These are phyloP conservation scores for Syngnathus rostellatus DNA, from an alignment of 2,797 vertebrate genomes.

Conservation along the genomic window DNA sequence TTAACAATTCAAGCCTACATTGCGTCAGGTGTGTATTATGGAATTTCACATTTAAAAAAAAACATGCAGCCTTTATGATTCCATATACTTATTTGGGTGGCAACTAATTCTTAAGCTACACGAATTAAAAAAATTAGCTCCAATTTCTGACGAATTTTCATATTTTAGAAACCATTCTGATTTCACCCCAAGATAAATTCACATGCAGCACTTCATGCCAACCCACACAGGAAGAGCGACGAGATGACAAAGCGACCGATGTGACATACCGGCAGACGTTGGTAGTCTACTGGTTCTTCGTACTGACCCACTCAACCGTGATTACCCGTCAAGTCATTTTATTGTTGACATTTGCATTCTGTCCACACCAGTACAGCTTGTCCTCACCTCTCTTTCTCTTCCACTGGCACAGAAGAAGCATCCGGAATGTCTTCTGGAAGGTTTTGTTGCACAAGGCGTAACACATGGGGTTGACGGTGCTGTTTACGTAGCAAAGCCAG, in stretches of 20 bases:
- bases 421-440: conserved; percentile 96
- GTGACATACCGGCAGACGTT: too few relatives aligned
- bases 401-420: conserved; percentile 93
- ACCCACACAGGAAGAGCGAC: conserved; percentile 18
- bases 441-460: conserved; percentile 99
- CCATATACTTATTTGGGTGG: not conserved
- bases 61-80: not conserved
- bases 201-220: conserved; percentile 33
- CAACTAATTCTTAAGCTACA: not conserved
- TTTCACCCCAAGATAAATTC: not conserved
- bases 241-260: not conserved
- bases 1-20: conserved; percentile 10
- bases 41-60: conserved; percentile 1
- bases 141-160: not conserved
- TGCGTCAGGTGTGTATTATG: conserved; percentile 41
- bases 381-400: conserved; percentile 79
- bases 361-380: conserved; percentile 83
- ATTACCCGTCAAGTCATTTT: conserved; percentile 48
- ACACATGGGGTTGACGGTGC: conserved; percentile 97
- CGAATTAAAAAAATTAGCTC: not conserved
- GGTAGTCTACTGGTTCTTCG: not conserved
- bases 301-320: not conserved
- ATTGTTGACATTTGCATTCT: conserved; percentile 66
- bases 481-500: conserved; percentile 98
- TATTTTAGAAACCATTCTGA: not conserved